These are phyloP conservation scores for Physeter macrocephalus DNA, from an alignment of 2,113 vertebrate species.

Conservation along the genomic window DNA sequence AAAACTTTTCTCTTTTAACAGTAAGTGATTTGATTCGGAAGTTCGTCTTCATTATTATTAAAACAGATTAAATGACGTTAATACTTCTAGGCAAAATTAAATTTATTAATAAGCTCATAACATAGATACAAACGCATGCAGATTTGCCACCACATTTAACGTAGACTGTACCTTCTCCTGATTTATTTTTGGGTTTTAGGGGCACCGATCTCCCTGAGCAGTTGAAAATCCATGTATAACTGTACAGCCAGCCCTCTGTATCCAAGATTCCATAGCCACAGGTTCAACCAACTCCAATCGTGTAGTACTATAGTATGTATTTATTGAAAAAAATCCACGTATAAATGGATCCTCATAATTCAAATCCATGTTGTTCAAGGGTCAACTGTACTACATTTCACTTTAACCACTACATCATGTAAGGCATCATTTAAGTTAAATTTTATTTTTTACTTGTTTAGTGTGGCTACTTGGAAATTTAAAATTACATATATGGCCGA, in stretches of 20 bases:
- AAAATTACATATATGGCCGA: background rate
- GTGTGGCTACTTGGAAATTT: background rate
- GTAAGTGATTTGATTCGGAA: background rate
- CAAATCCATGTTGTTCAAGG: background rate
- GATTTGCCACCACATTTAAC: background rate
- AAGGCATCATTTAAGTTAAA: background rate
- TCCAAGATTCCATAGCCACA: background rate
- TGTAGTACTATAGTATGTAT: background rate
- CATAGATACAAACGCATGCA: background rate
- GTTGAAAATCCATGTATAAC: background rate
- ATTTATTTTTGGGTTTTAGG: background rate
- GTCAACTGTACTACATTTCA: background rate
- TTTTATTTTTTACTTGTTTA: background rate
- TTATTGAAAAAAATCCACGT: background rate
- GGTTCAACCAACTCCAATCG: background rate
- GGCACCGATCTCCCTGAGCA: background rate
- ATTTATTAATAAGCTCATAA: background rate
- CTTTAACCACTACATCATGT: background rate
- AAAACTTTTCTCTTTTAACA: background rate
- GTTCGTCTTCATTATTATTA: background rate
- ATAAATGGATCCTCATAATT: background rate
- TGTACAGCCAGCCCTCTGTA: background rate
- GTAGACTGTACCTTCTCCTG: background rate
- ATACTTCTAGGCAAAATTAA: background rate
- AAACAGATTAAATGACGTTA: background rate